Conservation (phyloP, 1,140 invertebrate genomes). For the Drosophila nasuta region DNA sequence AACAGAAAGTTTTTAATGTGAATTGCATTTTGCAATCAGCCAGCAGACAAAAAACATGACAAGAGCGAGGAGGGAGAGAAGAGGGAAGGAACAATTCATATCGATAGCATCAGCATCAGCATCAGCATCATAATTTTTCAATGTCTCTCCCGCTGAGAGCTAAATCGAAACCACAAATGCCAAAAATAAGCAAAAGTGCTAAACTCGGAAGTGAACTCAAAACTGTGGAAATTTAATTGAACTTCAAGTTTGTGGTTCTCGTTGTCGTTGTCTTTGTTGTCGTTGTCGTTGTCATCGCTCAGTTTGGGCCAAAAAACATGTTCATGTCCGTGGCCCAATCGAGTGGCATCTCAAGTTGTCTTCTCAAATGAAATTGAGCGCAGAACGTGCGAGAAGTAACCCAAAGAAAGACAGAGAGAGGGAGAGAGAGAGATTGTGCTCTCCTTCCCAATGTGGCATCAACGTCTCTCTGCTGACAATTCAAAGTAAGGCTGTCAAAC, state of each 20-base stretch:
- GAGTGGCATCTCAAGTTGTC: conserved; percentile 45
- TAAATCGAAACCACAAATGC: conserved; percentile 37
- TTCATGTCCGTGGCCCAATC: conserved; percentile 35
- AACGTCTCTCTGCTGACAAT: conserved; percentile 58
- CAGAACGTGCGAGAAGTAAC: conserved; percentile 11
- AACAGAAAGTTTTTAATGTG: conserved; percentile 65
- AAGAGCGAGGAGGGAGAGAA: background rate
- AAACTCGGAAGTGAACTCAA: conserved; percentile 5
- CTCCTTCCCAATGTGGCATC: background rate
- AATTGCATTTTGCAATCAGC: conserved; percentile 76
- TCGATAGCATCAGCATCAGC: conserved; percentile 56
- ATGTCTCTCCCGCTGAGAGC: conserved; percentile 49
- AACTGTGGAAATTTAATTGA: conserved; percentile 72
- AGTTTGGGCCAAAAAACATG: conserved; percentile 7
- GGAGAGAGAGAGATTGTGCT: background rate
- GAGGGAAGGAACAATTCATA: conserved; percentile 22
- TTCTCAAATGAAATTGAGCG: conserved; percentile 55
- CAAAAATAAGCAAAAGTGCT: conserved; percentile 9
- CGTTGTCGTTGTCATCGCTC: conserved; percentile 7
- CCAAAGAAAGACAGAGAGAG: too few relatives aligned
- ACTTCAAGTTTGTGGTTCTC: conserved; percentile 63
- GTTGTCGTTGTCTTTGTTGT: too few relatives aligned
- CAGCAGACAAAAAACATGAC: conserved; percentile 42
- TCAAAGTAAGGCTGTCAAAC: conserved; percentile 76
- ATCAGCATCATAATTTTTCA: conserved; percentile 60